Base-by-base conservation (phyloP, 2,797 vertebrate species). In the Lates japonicus region DNA sequence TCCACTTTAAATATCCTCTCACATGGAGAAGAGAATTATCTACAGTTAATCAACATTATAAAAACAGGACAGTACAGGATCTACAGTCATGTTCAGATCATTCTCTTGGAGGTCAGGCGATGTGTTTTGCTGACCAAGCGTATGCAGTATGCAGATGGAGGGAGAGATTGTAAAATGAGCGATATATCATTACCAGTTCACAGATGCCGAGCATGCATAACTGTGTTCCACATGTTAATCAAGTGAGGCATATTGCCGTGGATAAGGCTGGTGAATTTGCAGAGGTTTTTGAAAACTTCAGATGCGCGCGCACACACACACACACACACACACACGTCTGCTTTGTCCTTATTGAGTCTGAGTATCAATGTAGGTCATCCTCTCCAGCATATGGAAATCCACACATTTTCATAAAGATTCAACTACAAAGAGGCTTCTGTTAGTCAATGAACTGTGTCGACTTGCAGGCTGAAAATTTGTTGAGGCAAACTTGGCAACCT, bases 71-170 rank as follows among this genome's bases (percentile, higher is more conserved):
- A 68, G 74, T 42, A 69, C 52, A 42, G 33, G 59, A 74, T 39
- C 61, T 57, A 6, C 65, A 61, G 67, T 61, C 66, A 61, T 65
- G 63, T 76, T 61, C 42, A 72, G 22, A 51, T 70, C 57, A 76
- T 52, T 35, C 72, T 78, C 55, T 68, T 77, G 68, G 75, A 87
- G 88, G 87, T 92, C 89, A 88, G 64, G 5, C n/a, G 2, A 70
- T 65, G 49, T 51, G 59, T 77, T 78, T 66, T 59, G 76, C 87
- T 89, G 83, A 90, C 35, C 13, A 10, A 29, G 59, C 86, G 44
- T 46, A 71, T 39, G 25, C 29, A 29, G 16, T 0, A n/a, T 41
- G 60, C 59, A 42, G 66, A 83, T 67, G 74, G 65, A 75, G 60
- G 70, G 51, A 70, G 71, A 69, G 60, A 46, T n/a, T 64, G 74